phyloP scores from a whole-genome alignment of 2,888 invertebrate genomes.

The Dimorphilus gyrociliatus region DNA sequence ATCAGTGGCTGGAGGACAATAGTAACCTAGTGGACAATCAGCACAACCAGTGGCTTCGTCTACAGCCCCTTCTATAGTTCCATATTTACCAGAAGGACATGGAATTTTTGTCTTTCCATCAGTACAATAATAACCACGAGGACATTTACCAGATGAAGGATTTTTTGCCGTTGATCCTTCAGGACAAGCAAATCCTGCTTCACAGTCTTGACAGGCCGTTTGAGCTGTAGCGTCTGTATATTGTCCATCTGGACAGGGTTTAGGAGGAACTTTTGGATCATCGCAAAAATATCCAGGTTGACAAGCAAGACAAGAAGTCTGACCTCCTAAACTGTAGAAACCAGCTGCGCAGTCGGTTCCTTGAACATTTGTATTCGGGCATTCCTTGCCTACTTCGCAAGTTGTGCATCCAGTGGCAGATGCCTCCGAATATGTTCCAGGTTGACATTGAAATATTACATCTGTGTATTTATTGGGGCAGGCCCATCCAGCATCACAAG shows the following conservation, averaged over 20 bases:
- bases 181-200: slow-evolving; percentile 25
- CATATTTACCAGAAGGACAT: slow-evolving; percentile 27
- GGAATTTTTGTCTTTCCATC: slow-evolving; percentile 19
- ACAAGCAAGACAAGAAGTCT: slow-evolving; percentile 20
- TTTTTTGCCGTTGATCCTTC: slow-evolving; percentile 17
- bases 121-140: slow-evolving; percentile 23
- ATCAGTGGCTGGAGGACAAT: slow-evolving; percentile 25
- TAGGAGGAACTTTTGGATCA: slow-evolving; percentile 5
- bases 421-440: slow-evolving; percentile 21
- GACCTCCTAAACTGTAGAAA: slow-evolving; percentile 23
- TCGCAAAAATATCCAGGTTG: slow-evolving; percentile 24
- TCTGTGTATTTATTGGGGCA: slow-evolving; percentile 25
- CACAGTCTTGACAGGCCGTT: slow-evolving; percentile 8
- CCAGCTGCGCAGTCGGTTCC: slow-evolving; percentile 21
- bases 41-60: slow-evolving; percentile 15
- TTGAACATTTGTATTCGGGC: slow-evolving; percentile 14
- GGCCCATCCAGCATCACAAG: slow-evolving; percentile 25
- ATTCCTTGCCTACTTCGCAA: slow-evolving; percentile 26
- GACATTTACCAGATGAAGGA: slow-evolving; percentile 19
- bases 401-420: slow-evolving; percentile 17
- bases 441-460: slow-evolving; percentile 13
- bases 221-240: slow-evolving; percentile 6
- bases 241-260: slow-evolving; percentile 18
- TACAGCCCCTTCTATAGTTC: slow-evolving; percentile 16
- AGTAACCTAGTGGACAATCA: slow-evolving; percentile 25